Percentiles rank a stretch among this genome's conserved stretches.
Conservation (phyloP, 2,113 vertebrate genomes). For the Cynopterus brachyotis region DNA sequence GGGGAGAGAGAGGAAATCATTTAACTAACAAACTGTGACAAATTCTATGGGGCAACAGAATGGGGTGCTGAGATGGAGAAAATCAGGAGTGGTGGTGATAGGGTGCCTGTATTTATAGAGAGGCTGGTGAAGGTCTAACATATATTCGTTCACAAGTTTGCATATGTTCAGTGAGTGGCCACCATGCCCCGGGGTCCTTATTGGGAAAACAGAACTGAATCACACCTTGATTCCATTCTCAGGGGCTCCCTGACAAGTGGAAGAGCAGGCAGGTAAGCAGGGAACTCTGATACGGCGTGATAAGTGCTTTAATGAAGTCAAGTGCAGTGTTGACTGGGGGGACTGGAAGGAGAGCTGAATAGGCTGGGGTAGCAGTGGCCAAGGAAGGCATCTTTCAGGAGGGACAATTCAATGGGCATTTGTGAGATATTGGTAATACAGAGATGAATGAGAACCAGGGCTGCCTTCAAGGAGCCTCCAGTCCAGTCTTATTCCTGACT, state of each 20-base stretch:
- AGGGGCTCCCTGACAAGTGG: not conserved
- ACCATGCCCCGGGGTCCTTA: not conserved
- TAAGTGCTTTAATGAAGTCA: not conserved
- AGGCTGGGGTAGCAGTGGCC: not conserved
- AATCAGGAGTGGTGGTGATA: not conserved
- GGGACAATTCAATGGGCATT: not conserved
- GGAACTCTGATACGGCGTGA: not conserved
- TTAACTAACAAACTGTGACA: not conserved
- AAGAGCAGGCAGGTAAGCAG: not conserved
- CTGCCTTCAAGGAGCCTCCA: not conserved
- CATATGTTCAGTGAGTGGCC: not conserved
- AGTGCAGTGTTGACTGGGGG: fast-evolving
- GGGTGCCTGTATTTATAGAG: not conserved
- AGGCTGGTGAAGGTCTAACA: not conserved
- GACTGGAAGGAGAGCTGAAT: not conserved
- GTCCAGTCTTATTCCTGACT: not conserved
- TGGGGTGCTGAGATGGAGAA: not conserved
- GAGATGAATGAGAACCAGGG: not conserved
- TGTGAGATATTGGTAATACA: not conserved
- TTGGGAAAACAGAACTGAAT: not conserved
- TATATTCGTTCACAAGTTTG: not conserved
- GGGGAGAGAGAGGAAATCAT: not conserved
- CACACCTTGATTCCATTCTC: not conserved
- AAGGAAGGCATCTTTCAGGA: not conserved
- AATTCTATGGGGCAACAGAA: not conserved